Evolutionary conservation across 2,888 invertebrate species (phyloP).

Genomic region (Drosophila neutralis): DNA sequence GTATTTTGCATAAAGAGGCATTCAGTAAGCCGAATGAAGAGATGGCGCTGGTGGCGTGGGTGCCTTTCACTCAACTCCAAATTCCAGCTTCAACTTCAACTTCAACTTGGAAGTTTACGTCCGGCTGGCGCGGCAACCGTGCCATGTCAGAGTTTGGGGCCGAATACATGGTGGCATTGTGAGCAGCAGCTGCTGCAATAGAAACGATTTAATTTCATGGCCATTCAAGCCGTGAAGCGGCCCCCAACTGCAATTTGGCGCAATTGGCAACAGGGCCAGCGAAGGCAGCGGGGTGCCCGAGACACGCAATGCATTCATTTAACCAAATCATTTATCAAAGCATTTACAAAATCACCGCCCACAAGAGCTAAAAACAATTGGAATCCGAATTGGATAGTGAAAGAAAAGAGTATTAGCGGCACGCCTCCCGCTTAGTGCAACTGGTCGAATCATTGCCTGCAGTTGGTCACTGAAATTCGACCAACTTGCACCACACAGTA

Average conservation of each 20-base stretch:
- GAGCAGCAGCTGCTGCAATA: conserved; percentile 38
- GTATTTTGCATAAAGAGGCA: conserved; percentile 48
- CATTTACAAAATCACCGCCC: conserved; percentile 24
- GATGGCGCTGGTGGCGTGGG: conserved; percentile 62
- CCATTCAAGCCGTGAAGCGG: conserved; percentile 51
- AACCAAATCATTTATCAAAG: conserved; percentile 26
- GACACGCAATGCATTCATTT: conserved; percentile 55
- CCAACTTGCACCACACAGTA: conserved; percentile 56
- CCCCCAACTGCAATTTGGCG: conserved; percentile 55
- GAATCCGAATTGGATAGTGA: conserved; percentile 42
- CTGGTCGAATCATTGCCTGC: conserved; percentile 3
- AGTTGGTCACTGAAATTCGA: conserved; percentile 32
- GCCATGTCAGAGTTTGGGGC: conserved; percentile 70
- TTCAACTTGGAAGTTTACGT: conserved; percentile 33
- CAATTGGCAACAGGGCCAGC: conserved; percentile 58
- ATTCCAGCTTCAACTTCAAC: conserved; percentile 17
- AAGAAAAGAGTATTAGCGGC: conserved; percentile 29
- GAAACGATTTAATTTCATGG: conserved; percentile 75
- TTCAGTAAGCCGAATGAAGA: conserved; percentile 31
- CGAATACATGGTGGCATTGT: conserved; percentile 17
- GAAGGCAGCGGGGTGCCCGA: background rate
- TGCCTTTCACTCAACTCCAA: conserved; percentile 72
- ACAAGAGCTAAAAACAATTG: conserved; percentile 33
- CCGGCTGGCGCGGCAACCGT: conserved; percentile 49
- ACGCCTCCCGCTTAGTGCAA: conserved; percentile 28